Percentiles rank a stretch among this genome's conserved stretches.
Conservation (phyloP, 2,797 vertebrate genomes). For the Alexandromys oeconomus region DNA sequence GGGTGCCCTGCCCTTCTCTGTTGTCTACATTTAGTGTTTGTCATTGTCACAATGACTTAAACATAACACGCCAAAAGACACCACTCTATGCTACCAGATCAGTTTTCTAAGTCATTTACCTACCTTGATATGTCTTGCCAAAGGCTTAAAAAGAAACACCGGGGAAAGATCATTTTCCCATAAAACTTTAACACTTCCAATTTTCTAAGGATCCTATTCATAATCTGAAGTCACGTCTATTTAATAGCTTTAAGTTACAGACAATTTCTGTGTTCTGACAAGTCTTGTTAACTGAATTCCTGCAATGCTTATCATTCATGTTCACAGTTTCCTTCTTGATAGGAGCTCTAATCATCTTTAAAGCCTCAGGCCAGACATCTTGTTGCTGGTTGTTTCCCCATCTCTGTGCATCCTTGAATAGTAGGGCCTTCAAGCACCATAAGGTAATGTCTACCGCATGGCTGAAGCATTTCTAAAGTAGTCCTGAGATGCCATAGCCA, state of each 20-base stretch:
- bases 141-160: constrained; percentile 60
- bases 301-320: background rate
- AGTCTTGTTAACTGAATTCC: constrained; percentile 59
- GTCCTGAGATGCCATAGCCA: background rate
- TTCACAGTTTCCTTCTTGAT: constrained; percentile 50
- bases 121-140: background rate
- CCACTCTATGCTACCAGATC: background rate
- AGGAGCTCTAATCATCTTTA: constrained; percentile 58
- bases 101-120: constrained; percentile 1
- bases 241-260: constrained; percentile 39
- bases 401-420: constrained; percentile 9
- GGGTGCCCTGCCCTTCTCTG: background rate
- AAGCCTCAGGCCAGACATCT: constrained; percentile 36
- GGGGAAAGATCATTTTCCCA: constrained; percentile 42
- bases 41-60: constrained; percentile 8
- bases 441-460: constrained; percentile 33
- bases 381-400: background rate
- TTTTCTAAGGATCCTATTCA: constrained; percentile 66
- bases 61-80: background rate
- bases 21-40: background rate
- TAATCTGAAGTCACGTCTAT: constrained; percentile 26
- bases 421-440: background rate
- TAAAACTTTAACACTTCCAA: constrained; percentile 47
- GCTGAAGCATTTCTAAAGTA: constrained; percentile 37
- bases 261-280: constrained; percentile 54